Conservation (phyloP, 2,113 vertebrate species). For the Montifringilla adamsi region DNA sequence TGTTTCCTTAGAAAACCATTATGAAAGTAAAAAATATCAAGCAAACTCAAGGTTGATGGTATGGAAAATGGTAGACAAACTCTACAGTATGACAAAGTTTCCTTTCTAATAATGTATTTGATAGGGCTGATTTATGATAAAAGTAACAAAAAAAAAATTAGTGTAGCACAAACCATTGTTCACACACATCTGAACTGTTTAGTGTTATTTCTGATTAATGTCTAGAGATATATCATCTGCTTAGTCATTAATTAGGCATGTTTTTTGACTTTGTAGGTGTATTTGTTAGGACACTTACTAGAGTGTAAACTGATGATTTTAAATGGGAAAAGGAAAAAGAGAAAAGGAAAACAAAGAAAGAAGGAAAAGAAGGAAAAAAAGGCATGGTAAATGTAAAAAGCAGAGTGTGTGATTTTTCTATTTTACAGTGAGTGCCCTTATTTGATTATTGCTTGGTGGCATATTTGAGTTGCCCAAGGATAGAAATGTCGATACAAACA, state of each 20-base stretch:
- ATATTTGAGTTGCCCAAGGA: slow-evolving; percentile 18
- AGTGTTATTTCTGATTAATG: background rate
- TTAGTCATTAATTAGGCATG: background rate
- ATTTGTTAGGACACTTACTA: background rate
- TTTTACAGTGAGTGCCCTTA: background rate
- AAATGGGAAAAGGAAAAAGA: background rate
- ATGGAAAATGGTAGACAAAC: background rate
- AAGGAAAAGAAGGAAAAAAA: background rate
- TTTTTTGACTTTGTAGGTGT: background rate
- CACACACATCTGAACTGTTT: background rate
- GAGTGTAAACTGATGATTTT: background rate
- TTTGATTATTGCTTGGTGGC: slow-evolving; percentile 28
- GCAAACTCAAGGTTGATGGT: background rate
- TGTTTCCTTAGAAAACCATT: background rate
- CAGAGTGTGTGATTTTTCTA: background rate
- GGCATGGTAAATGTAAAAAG: background rate
- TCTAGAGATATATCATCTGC: background rate
- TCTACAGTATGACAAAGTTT: background rate
- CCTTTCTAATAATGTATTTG: background rate
- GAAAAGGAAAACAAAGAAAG: background rate
- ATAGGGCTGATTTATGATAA: background rate
- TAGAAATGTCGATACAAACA: slow-evolving; percentile 26
- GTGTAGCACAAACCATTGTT: background rate
- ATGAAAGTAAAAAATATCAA: background rate
- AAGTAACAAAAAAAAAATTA: background rate